Evolutionary conservation across 2,888 invertebrate genomes (phyloP), one percentile per base, ranked within the genome.

Genomic region (Teleogryllus oceanicus): DNA sequence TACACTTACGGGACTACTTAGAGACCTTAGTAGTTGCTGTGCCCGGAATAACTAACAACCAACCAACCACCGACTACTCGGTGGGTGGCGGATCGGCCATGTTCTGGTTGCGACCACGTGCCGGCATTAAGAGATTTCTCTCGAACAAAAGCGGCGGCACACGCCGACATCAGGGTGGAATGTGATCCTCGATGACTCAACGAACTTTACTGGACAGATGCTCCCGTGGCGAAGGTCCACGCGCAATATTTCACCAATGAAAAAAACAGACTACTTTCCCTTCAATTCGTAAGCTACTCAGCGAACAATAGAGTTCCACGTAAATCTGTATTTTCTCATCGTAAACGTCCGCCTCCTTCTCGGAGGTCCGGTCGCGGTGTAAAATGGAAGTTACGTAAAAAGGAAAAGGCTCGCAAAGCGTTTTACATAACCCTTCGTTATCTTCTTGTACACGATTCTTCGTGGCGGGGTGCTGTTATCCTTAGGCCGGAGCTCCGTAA

Each of bases 101-200:
- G 62, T 18, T 62, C 16, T 62, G 62, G 16, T n/a, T 62, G 62
- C 62, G 16, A 62, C 62, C 62, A 62, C 62, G 8, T n/a, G 62
- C 62, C 13, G 62, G n/a, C 62, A 62, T 62, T 18, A 62, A 62
- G 62, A 62, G 62, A 62, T 62, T 62, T 62, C 62, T 62, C 62
- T n/a, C 13, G 16, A 18, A 62, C 62, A n/a, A 62, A 13, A 12
- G n/a, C 13, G 62, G 62, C n/a, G n/a, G 62, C 62, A 62, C 62
- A 13, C 62, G n/a, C 62, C 62, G 62, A 0, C 16, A 12, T n/a
- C 16, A 62, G 10, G 1, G 0, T 62, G 62, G 62, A 62, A 62
- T 62, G 62, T n/a, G 62, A 62, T 62, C 13, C 62, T 62, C 62
- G 16, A 62, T 62, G 62, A 62, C 62, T 62, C 62, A 62, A 62